Conservation (phyloP, 2,797 vertebrate genomes). For the Coregonus ussuriensis region DNA sequence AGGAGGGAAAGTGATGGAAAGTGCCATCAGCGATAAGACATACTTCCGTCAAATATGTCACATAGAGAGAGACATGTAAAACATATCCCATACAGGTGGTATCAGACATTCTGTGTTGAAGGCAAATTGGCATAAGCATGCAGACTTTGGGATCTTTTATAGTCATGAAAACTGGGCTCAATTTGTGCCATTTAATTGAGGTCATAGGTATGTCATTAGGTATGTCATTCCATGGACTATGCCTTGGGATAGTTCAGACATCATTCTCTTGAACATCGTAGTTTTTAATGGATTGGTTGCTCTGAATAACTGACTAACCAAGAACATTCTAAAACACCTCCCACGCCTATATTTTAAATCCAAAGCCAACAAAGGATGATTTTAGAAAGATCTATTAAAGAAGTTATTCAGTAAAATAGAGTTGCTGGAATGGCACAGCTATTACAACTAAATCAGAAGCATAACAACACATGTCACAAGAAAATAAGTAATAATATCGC, state of each 20-base stretch:
- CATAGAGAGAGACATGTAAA: constrained; percentile 46
- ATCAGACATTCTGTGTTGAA: constrained; percentile 9
- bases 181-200: not conserved
- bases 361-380: not conserved
- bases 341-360: not conserved
- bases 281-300: not conserved
- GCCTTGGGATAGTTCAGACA: constrained; percentile 26
- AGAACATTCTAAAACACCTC: constrained; percentile 12
- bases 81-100: constrained; percentile 45
- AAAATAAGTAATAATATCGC: constrained; percentile 20
- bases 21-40: not conserved
- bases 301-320: constrained; percentile 14
- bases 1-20: not conserved
- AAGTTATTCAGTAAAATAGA: constrained; percentile 2
- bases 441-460: constrained; percentile 13
- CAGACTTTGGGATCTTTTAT: not conserved
- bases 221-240: constrained; percentile 42
- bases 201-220: not conserved
- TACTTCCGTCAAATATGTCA: constrained; percentile 20
- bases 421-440: not conserved
- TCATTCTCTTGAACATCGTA: not conserved
- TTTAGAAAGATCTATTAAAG: not conserved
- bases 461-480: constrained; percentile 17
- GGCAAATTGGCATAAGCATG: not conserved
- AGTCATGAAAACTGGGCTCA: not conserved